Evolutionary conservation across 2,888 invertebrate species (phyloP).

Genomic region (Octonoba sinensis): DNA sequence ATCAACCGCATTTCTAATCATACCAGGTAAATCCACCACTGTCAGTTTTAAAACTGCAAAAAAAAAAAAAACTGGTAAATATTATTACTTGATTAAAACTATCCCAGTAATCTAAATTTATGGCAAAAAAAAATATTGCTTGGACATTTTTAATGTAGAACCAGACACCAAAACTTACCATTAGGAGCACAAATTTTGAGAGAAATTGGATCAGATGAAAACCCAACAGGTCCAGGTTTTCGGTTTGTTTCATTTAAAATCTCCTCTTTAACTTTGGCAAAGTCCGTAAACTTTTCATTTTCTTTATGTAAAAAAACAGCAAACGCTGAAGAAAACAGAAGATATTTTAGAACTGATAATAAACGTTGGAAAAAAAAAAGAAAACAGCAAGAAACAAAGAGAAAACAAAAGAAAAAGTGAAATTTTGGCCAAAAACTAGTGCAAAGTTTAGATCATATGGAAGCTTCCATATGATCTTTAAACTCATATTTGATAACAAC

Average conservation of each 20-base stretch:
- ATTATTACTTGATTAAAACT: too few species aligned
- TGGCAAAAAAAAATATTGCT: not conserved
- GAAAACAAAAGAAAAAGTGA: too few species aligned
- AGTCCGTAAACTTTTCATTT: slow-evolving; percentile 18
- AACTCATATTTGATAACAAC: too few species aligned
- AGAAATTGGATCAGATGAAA: slow-evolving; percentile 31
- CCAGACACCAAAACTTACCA: slow-evolving; percentile 1
- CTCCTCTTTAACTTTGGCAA: slow-evolving; percentile 11
- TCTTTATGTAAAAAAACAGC: slow-evolving; percentile 33
- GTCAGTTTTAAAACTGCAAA: slow-evolving; percentile 86
- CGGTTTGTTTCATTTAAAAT: slow-evolving; percentile 20
- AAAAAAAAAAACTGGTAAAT: slow-evolving; percentile 64
- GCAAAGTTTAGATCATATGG: too few species aligned
- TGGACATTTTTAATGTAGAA: too few species aligned
- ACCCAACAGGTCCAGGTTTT: not conserved
- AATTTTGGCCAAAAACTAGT: too few species aligned
- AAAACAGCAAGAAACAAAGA: not conserved
- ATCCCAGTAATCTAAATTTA: too few species aligned
- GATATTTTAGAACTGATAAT: not conserved
- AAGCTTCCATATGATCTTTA: too few species aligned
- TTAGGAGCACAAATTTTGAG: slow-evolving; percentile 32
- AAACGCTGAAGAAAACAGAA: slow-evolving; percentile 12
- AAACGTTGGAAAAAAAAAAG: too few species aligned
- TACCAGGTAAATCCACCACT: slow-evolving; percentile 92
- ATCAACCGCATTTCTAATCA: slow-evolving; percentile 79